These are phyloP conservation scores for Hymenopus coronatus DNA, from an alignment of 2,888 invertebrate genomes.

Conservation along the genomic window DNA sequence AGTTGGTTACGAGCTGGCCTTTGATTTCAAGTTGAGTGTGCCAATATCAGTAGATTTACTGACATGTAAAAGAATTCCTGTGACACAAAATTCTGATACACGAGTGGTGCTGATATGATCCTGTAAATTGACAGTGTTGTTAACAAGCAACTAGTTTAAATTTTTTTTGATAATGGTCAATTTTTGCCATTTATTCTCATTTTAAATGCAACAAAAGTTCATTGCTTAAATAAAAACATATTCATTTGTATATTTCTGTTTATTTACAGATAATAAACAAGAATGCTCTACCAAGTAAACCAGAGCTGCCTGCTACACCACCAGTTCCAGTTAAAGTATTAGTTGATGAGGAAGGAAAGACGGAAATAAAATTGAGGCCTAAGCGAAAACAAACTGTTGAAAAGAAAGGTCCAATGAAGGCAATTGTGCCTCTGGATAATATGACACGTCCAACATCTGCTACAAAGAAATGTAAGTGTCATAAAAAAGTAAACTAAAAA, in stretches of 20 bases:
- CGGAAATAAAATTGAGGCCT: neutral
- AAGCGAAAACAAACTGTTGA: neutral
- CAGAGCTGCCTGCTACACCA: neutral
- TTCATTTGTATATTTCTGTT: neutral
- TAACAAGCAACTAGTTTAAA: no score
- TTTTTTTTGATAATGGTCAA: no score
- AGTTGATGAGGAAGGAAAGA: neutral
- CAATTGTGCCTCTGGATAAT: neutral
- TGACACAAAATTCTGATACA: no score
- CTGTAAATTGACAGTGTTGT: no score
- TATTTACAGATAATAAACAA: neutral
- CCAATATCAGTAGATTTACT: no score
- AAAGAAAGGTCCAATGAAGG: slow-evolving; percentile 4
- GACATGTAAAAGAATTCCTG: no score
- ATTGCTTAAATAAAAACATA: neutral
- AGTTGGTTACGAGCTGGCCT: no score
- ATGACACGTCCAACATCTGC: neutral
- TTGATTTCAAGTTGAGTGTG: no score
- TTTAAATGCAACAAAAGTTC: neutral
- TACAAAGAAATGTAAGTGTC: neutral
- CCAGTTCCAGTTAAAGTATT: neutral
- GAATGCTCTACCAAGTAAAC: neutral
- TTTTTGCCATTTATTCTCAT: no score
- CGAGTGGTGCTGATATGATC: no score
- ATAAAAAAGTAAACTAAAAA: no score